Evolutionary conservation across 2,888 invertebrate genomes (phyloP).

Genomic region (Drosophila prolongata): DNA sequence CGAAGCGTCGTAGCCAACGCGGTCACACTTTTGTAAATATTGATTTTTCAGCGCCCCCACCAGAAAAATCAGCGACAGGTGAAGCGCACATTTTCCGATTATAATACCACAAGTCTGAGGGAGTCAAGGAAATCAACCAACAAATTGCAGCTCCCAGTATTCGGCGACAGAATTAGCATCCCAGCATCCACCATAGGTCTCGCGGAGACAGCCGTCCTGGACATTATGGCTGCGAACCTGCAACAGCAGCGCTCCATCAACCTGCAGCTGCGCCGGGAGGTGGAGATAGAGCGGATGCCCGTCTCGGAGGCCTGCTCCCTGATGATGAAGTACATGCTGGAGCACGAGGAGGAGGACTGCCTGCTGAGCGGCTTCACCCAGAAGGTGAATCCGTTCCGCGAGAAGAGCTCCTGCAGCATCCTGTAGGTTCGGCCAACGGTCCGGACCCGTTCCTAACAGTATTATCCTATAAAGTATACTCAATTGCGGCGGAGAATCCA

Average conservation of each 20-base stretch:
- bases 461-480: slow-evolving; percentile 56
- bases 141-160: slow-evolving; percentile 19
- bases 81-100: background rate
- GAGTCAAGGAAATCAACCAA: background rate
- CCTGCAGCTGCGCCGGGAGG: slow-evolving; percentile 96
- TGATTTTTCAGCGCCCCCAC: slow-evolving; percentile 30
- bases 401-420: slow-evolving; percentile 94
- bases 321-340: slow-evolving; percentile 94
- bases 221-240: slow-evolving; percentile 96
- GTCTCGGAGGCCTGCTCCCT: slow-evolving; percentile 94
- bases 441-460: slow-evolving; percentile 58
- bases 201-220: slow-evolving; percentile 94
- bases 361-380: slow-evolving; percentile 97
- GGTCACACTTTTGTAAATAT: slow-evolving; percentile 38
- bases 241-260: slow-evolving; percentile 96
- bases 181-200: slow-evolving; percentile 82
- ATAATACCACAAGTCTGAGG: background rate
- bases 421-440: slow-evolving; percentile 86
- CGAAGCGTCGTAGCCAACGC: background rate
- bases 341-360: slow-evolving; percentile 97
- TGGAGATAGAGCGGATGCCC: slow-evolving; percentile 91
- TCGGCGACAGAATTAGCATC: slow-evolving; percentile 27
- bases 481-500: slow-evolving; percentile 14
- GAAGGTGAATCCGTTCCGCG: slow-evolving; percentile 97
- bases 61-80: slow-evolving; percentile 3